Base-by-base conservation (phyloP, 1,140 invertebrate species). In the Drosophila pandora region DNA sequence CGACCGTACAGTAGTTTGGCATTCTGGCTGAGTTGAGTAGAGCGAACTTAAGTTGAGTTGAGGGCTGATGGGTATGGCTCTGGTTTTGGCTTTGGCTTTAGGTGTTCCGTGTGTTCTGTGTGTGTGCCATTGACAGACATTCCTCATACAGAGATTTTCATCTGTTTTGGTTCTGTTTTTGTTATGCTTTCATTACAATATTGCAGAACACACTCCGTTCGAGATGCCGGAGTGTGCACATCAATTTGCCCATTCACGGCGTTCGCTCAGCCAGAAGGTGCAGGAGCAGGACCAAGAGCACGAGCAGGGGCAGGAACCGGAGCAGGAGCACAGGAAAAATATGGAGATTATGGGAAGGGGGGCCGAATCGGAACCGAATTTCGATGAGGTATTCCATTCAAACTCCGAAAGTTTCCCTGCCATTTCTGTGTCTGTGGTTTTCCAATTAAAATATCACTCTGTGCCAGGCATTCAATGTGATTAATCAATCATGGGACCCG, bases 181-280 rank as follows among this genome's bases (percentile, higher is more conserved):
- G 72, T 76, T 76, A 76, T 76, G 62, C 72, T 68, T 76, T 76
- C 73, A 76, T 76, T 76, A 76, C 62, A 76, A 68, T 47, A 76
- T 68, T 47, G 39, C 52, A 32, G 52, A 37, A 5, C 71, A 56
- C 47, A 32, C 59, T 58, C 34, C 58, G 22, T 47, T 50, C 39
- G 41, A 49, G 54, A 17, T 23, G 21, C 43, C 25, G 34, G 49
- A 74, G 41, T 65, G 49, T 74, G 70, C 60, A 74, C 70, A 65
- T 74, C 70, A 54, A 58, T 74, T 75, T 74, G 28, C 28, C 22
- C 60, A 75, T 41, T 69, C 50, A 68, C 21, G 28, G 13, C 17
- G 25, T 62, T 55, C 62, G 23, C 30, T 56, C 62, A 69, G 41
- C 21, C 45, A 47, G 34, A 58, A 58, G 37, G 32, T 17, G 39